These are phyloP conservation scores for Scomber scombrus DNA, from an alignment of 2,113 vertebrate genomes.

Conservation along the genomic window DNA sequence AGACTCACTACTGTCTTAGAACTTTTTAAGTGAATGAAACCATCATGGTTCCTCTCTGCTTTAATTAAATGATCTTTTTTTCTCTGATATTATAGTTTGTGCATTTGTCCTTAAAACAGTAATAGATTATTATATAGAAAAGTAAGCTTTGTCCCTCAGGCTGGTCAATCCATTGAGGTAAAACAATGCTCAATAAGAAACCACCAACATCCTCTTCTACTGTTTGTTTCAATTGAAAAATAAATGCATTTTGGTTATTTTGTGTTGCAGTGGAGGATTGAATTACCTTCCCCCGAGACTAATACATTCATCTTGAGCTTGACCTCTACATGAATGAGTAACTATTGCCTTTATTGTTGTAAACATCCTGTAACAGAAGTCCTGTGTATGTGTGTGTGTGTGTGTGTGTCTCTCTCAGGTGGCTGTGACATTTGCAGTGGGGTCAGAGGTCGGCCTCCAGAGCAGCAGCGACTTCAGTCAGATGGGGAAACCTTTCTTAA, in stretches of 20 bases:
- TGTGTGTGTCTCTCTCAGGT: constrained; percentile 74
- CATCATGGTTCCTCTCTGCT: too few relatives aligned
- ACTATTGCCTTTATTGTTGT: too few relatives aligned
- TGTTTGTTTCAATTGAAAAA: not conserved
- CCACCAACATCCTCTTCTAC: too few relatives aligned
- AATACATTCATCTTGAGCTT: not conserved
- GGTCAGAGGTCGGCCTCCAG: constrained; percentile 83
- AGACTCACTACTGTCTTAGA: too few relatives aligned
- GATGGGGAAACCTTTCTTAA: constrained; percentile 84
- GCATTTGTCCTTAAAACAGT: too few relatives aligned
- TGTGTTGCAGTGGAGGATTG: not conserved
- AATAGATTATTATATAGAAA: not conserved
- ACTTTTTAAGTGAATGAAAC: too few relatives aligned
- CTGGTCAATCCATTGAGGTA: not conserved
- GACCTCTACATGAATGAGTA: constrained; percentile 1
- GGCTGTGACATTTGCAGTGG: constrained; percentile 83
- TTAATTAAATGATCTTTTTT: too few relatives aligned
- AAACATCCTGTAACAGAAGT: not conserved
- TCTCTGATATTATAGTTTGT: too few relatives aligned
- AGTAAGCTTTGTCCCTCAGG: not conserved
- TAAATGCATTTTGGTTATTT: not conserved
- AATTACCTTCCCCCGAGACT: not conserved
- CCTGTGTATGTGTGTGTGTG: constrained; percentile 28
- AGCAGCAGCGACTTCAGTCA: constrained; percentile 83
- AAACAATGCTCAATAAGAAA: too few relatives aligned